Conservation (phyloP, 2,113 vertebrate species). For the Tachycineta bicolor region DNA sequence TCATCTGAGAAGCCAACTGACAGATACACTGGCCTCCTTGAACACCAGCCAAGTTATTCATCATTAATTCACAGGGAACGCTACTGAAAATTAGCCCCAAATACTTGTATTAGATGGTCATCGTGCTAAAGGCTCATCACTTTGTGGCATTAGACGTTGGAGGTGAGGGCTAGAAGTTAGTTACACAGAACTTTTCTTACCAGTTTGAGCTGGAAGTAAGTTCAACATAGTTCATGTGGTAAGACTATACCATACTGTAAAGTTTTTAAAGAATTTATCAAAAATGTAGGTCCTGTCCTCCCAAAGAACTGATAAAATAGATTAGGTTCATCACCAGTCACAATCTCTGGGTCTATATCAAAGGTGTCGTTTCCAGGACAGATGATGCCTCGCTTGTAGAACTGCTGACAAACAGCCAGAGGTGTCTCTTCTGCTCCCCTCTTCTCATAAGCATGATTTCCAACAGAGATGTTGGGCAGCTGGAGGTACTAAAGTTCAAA, state of each 20-base stretch:
- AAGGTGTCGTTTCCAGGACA: slow-evolving; percentile 88
- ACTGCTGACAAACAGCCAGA: slow-evolving; percentile 86
- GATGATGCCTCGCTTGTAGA: slow-evolving; percentile 84
- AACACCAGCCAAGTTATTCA: neutral
- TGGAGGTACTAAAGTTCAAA: slow-evolving; percentile 80
- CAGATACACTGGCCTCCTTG: neutral
- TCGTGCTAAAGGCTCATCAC: neutral
- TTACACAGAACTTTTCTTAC: neutral
- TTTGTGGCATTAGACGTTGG: neutral
- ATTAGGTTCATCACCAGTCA: slow-evolving; percentile 80
- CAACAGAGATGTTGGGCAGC: slow-evolving; percentile 83
- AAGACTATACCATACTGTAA: neutral
- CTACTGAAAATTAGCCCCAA: neutral
- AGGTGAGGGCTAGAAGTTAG: neutral
- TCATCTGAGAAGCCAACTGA: neutral
- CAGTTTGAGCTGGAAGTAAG: neutral
- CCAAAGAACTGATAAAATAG: neutral
- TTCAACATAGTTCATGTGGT: neutral
- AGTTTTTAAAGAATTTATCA: neutral
- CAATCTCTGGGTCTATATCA: slow-evolving; percentile 86
- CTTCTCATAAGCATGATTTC: slow-evolving; percentile 87
- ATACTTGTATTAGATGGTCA: neutral
- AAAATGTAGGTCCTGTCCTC: neutral
- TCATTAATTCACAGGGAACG: neutral
- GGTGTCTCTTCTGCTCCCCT: slow-evolving; percentile 69